Evolutionary conservation across 1,140 invertebrate species (phyloP), one percentile per base, ranked within the genome.

Genomic region (Pissodes strobi): DNA sequence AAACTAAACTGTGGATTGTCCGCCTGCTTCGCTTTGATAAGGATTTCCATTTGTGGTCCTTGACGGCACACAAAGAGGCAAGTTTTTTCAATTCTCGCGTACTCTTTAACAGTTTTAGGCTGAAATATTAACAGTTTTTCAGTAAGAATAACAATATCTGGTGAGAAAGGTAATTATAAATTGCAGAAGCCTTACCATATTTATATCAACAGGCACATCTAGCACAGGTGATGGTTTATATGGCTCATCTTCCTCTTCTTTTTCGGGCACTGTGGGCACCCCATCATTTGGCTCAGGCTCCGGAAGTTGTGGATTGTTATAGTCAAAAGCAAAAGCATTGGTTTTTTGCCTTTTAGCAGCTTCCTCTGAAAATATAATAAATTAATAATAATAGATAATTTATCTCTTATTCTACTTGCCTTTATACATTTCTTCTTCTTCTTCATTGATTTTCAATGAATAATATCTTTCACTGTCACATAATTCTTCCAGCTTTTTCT

Each of bases 21-120:
- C 0, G 91, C 85, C 79, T 99, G 97, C 79, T 98, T 99, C 6
- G 95, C 92, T 82, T 98, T 98, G 56, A 99, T 89, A 0, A 99
- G 83, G 52, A 99, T 97, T 82, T 99, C 97, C 95, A 99, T 98
- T 82, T 99, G 97, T 22, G 88, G 83, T 0, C 96, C 97, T 78
- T 99, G 95, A 39, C 86, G 83, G 62, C 91, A 90, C 66, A 99
- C 94, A 81, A 99, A 99, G 48, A 88, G 81, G 0, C 97, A 95
- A 0, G 97, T 99, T 81, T 96, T 98, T 76, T 97, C 94, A 73
- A 99, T 98, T 52, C 98, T 93, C 2, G 91, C 88, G 79, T 97
- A 93, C 68, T 92, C 85, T 76, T 98, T 98, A 72, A 90, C 86
- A 4, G 90, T 93, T 67, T 90, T 87, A n/a, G 97, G 97, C 93